Evolutionary conservation across 2,113 vertebrate genomes (phyloP).

Genomic region (Rhodinocichla rosea): DNA sequence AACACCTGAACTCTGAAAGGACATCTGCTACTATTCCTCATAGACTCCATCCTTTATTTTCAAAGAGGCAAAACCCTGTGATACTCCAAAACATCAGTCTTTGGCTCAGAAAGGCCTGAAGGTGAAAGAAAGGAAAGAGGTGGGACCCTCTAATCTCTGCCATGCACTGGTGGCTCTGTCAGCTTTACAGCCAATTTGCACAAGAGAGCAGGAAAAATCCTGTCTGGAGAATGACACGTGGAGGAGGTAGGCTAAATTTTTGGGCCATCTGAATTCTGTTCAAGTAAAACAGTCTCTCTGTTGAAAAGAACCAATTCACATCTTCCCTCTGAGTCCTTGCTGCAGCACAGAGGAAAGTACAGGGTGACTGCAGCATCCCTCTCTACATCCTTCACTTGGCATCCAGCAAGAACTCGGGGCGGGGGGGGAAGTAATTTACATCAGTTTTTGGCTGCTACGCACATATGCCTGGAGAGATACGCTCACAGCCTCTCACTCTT

Average conservation of each 20-base stretch:
- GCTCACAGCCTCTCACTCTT: background rate
- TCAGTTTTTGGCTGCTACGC: background rate
- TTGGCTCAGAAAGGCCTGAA: background rate
- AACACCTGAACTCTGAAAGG: background rate
- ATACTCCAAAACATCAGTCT: background rate
- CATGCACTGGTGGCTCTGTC: background rate
- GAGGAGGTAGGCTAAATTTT: background rate
- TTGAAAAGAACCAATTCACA: background rate
- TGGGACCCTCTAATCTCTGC: background rate
- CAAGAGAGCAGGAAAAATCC: background rate
- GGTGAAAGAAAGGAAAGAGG: background rate
- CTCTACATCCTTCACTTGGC: background rate
- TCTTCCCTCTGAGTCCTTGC: background rate
- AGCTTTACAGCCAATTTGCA: background rate
- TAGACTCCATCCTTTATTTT: background rate
- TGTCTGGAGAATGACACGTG: background rate
- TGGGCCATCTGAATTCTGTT: background rate
- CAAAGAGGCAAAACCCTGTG: background rate
- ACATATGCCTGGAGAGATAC: background rate
- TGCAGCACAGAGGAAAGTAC: background rate
- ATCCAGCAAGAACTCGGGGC: background rate
- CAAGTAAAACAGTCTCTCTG: background rate
- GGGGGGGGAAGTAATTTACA: background rate
- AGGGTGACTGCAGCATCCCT: background rate
- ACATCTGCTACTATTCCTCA: background rate